Conservation (phyloP, 2,888 invertebrate species). For the Drosophila monieri region DNA sequence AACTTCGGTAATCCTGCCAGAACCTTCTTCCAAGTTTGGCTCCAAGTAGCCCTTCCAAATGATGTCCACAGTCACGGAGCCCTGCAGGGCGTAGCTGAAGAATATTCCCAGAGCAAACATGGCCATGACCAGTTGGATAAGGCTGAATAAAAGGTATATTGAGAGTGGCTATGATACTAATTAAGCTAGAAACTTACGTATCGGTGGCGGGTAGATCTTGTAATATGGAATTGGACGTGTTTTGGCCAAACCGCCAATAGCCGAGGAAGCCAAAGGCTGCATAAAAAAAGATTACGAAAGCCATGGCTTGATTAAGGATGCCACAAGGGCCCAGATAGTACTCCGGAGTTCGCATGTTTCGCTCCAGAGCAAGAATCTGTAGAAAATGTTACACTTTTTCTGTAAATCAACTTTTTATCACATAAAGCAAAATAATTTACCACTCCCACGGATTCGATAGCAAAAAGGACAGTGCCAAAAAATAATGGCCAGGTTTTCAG, state of each 20-base stretch:
- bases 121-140: constrained; percentile 89
- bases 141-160: constrained; percentile 84
- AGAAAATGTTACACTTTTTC: not conserved
- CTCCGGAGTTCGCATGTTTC: constrained; percentile 94
- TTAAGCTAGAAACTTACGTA: constrained; percentile 85
- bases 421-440: constrained; percentile 85
- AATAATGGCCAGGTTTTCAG: constrained; percentile 89
- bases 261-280: constrained; percentile 95
- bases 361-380: constrained; percentile 96
- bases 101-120: constrained; percentile 94
- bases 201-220: constrained; percentile 91
- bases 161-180: too few relatives aligned
- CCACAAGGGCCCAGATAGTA: constrained; percentile 95
- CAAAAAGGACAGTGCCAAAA: constrained; percentile 96
- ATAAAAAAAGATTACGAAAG: constrained; percentile 91
- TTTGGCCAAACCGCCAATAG: constrained; percentile 92
- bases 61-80: constrained; percentile 97
- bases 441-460: constrained; percentile 92
- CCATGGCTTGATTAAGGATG: constrained; percentile 94
- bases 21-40: constrained; percentile 29
- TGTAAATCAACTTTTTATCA: not conserved
- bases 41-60: constrained; percentile 87
- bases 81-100: constrained; percentile 96
- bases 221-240: constrained; percentile 91
- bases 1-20: constrained; percentile 86